Evolutionary conservation across 2,888 invertebrate genomes (phyloP).

Genomic region (Tromatobia lineatoria): DNA sequence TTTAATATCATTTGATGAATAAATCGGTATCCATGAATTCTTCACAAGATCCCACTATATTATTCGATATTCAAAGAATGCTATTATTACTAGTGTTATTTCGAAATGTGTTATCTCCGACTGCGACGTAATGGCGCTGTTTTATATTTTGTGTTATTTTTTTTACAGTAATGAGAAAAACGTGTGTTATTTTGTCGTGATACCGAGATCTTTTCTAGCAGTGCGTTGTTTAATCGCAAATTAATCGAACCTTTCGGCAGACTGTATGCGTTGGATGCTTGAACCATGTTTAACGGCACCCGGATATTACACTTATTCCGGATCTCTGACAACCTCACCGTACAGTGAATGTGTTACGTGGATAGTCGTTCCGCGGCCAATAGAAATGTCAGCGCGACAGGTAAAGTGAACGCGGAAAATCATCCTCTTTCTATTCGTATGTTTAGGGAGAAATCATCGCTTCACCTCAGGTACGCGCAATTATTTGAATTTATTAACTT

Average conservation of each 20-base stretch:
- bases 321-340: slow-evolving; percentile 77
- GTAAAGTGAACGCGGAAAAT: slow-evolving; percentile 63
- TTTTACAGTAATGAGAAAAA: too few species aligned
- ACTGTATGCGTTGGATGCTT: slow-evolving; percentile 60
- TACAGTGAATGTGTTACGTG: slow-evolving; percentile 78
- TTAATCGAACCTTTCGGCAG: slow-evolving; percentile 18
- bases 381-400: slow-evolving; percentile 76
- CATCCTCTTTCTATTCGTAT: background rate
- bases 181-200: too few species aligned
- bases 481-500: too few species aligned
- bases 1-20: background rate
- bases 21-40: too few species aligned
- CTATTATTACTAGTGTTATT: too few species aligned
- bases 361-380: slow-evolving; percentile 75
- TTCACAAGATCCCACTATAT: too few species aligned
- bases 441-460: background rate
- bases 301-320: slow-evolving; percentile 78
- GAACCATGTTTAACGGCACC: slow-evolving; percentile 57
- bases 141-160: too few species aligned
- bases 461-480: background rate
- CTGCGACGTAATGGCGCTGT: too few species aligned
- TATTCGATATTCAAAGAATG: too few species aligned
- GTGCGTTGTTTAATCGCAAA: background rate
- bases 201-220: too few species aligned
- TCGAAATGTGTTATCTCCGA: too few species aligned